Evolutionary conservation across 2,113 vertebrate species (phyloP).

Genomic region (Sus scrofa): T2T-Sscrofa CM000824.6:183016001-183016500

Average conservation of each 20-base stretch:
- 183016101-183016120: neutral
- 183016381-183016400: too few species aligned
- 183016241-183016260: too few species aligned
- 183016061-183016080: neutral
- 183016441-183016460: too few species aligned
- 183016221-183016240: neutral
- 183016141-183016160: neutral
- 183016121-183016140: neutral
- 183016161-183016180: neutral
- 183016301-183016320: too few species aligned
- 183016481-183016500: neutral
- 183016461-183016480: too few species aligned
- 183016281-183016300: too few species aligned
- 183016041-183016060: neutral
- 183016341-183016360: too few species aligned
- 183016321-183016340: too few species aligned
- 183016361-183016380: too few species aligned
- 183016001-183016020: neutral
- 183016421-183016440: too few species aligned
- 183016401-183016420: too few species aligned
- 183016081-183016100: slow-evolving; percentile 11
- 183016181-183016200: neutral
- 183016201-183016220: slow-evolving; percentile 34
- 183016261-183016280: too few species aligned
- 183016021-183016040: neutral